A percentile compares a stretch with the other conserved stretches of the same genome.
These are phyloP conservation scores for Xestia c-nigrum DNA, from an alignment of 2,888 invertebrate genomes.

Conservation along the genomic window DNA sequence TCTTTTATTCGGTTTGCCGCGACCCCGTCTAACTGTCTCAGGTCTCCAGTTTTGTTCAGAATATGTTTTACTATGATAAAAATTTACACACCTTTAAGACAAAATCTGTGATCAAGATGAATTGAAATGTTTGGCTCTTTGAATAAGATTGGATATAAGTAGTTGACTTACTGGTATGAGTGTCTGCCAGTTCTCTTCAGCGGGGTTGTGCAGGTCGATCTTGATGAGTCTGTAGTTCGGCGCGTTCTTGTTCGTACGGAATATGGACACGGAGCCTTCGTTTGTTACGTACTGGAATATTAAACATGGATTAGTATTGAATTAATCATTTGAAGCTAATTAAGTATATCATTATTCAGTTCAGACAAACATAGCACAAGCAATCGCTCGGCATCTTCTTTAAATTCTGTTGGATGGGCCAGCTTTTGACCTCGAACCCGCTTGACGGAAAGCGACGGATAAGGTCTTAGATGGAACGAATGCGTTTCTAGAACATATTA, in stretches of 20 bases:
- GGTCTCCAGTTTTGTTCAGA: too few relatives aligned
- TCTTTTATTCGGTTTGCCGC: too few relatives aligned
- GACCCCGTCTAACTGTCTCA: too few relatives aligned
- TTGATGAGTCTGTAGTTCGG: slow-evolving; percentile 97
- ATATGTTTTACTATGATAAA: neutral
- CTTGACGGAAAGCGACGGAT: neutral
- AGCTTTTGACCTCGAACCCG: neutral
- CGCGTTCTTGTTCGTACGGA: slow-evolving; percentile 98
- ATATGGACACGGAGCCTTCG: slow-evolving; percentile 94
- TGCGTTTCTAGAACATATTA: neutral
- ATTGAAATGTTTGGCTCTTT: neutral
- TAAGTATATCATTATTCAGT: neutral
- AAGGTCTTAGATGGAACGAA: neutral
- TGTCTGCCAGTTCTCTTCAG: slow-evolving; percentile 95
- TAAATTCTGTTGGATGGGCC: neutral
- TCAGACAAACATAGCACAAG: neutral
- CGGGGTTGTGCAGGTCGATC: slow-evolving; percentile 94
- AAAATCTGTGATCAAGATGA: neutral
- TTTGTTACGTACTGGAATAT: slow-evolving; percentile 96
- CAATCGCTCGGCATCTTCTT: neutral
- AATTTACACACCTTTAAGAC: neutral
- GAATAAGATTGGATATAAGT: neutral
- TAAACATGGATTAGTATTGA: neutral
- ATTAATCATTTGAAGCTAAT: neutral
- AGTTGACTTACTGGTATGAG: slow-evolving; percentile 92